phyloP scores from a whole-genome alignment of 2,113 vertebrate genomes.

The Coptodon rendalli region DNA sequence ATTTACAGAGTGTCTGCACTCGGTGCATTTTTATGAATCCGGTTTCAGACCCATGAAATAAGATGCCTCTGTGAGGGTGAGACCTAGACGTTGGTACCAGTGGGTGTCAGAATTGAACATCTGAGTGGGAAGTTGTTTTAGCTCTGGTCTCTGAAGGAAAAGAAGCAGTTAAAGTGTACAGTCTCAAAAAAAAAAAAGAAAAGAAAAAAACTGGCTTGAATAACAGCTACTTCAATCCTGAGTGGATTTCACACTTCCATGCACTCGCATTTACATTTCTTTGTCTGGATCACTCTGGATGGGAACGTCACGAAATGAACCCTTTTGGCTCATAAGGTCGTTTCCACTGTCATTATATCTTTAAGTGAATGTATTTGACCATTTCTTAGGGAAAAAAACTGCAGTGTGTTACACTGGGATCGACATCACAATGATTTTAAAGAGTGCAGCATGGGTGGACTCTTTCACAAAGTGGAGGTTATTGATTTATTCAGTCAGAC shows the following conservation, averaged over 20 bases:
- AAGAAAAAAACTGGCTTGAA: constrained; percentile 60
- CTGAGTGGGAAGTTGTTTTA: constrained; percentile 1
- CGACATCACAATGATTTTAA: not conserved
- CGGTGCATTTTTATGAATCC: not conserved
- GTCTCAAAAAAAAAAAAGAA: constrained; percentile 57
- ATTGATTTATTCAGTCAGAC: not conserved
- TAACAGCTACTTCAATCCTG: constrained; percentile 63
- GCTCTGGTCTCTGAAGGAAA: not conserved
- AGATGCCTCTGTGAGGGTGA: not conserved
- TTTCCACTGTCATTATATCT: not conserved
- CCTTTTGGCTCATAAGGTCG: not conserved
- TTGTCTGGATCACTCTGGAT: not conserved
- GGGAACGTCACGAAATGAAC: not conserved
- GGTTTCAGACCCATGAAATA: constrained; percentile 24
- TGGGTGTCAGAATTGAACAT: constrained; percentile 18
- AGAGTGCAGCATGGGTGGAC: not conserved
- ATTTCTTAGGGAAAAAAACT: not conserved
- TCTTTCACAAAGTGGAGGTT: not conserved
- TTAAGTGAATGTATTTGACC: not conserved
- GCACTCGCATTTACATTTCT: not conserved
- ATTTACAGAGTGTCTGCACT: constrained; percentile 1
- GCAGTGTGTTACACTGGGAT: not conserved
- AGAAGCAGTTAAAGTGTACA: constrained; percentile 63
- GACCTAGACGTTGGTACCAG: not conserved
- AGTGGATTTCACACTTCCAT: constrained; percentile 68